Percentiles rank a stretch among this genome's conserved stretches.
Evolutionary conservation across 1,140 invertebrate genomes (phyloP).

Genomic region (Delia radicum): DNA sequence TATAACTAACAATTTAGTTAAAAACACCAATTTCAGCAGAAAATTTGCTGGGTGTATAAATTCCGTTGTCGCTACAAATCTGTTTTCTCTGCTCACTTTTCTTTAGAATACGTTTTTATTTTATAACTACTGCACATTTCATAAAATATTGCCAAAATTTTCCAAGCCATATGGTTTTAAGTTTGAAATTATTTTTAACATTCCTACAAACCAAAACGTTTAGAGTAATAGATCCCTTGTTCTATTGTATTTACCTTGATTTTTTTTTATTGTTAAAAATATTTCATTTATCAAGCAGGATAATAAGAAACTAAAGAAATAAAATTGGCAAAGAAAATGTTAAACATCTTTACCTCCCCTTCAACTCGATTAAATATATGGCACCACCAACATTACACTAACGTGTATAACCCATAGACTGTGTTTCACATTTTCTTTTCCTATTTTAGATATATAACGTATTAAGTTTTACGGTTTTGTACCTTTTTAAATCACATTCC

Average conservation of each 20-base stretch:
- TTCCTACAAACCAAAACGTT: not conserved
- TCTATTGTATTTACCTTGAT: not conserved
- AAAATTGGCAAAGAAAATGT: not conserved
- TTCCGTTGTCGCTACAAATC: too few relatives aligned
- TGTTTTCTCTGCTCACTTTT: too few relatives aligned
- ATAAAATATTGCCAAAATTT: not conserved
- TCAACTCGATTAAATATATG: too few relatives aligned
- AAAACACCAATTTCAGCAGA: too few relatives aligned
- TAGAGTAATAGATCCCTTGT: not conserved
- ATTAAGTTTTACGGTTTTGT: constrained; percentile 16
- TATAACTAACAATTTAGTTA: too few relatives aligned
- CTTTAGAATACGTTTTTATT: too few relatives aligned
- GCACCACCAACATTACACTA: not conserved
- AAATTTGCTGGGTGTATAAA: too few relatives aligned
- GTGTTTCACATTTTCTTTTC: not conserved
- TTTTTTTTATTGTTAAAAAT: not conserved
- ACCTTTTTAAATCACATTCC: constrained; percentile 13
- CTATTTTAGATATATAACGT: constrained; percentile 14
- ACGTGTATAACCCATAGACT: not conserved
- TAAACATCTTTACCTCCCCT: too few relatives aligned
- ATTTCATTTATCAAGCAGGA: not conserved
- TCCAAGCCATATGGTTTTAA: not conserved
- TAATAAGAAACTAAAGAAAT: not conserved
- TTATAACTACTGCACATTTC: too few relatives aligned
- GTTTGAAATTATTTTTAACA: not conserved